Evolutionary conservation across 1,140 invertebrate genomes (phyloP).

Genomic region (Pantala flavescens): DNA sequence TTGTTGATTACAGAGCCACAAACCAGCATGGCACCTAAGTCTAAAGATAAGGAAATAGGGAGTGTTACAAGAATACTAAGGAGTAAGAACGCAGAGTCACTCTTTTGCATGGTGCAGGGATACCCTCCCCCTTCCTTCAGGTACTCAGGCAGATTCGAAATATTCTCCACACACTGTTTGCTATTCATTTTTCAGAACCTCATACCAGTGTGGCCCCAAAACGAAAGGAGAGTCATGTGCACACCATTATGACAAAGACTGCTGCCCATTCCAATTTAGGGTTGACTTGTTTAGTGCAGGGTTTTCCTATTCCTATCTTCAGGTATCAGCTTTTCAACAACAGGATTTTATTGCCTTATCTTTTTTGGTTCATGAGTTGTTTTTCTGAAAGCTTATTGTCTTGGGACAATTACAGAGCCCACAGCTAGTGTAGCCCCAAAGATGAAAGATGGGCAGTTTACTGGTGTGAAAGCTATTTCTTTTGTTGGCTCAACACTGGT

Average conservation of each 20-base stretch:
- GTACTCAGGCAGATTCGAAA: conserved; percentile 27
- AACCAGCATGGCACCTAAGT: conserved; percentile 18
- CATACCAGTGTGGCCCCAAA: conserved; percentile 21
- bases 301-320: conserved; percentile 16
- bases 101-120: conserved; percentile 31
- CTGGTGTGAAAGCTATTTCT: conserved; percentile 18
- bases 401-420: conserved; percentile 23
- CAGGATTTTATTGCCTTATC: background rate
- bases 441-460: conserved; percentile 22
- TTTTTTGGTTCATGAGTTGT: background rate
- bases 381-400: background rate
- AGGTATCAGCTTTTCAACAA: background rate
- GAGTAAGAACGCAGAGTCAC: conserved; percentile 19
- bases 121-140: conserved; percentile 37
- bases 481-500: conserved; percentile 12
- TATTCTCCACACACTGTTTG: conserved; percentile 3
- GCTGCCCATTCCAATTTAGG: conserved; percentile 13
- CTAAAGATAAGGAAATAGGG: conserved; percentile 23
- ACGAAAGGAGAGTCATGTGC: conserved; percentile 19
- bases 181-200: conserved; percentile 17
- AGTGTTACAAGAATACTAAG: conserved; percentile 24
- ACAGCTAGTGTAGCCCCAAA: conserved; percentile 26
- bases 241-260: background rate
- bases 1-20: conserved; percentile 17
- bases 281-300: conserved; percentile 15